Conservation (phyloP, 2,888 invertebrate species). For the Pediacus dermestoides region DNA sequence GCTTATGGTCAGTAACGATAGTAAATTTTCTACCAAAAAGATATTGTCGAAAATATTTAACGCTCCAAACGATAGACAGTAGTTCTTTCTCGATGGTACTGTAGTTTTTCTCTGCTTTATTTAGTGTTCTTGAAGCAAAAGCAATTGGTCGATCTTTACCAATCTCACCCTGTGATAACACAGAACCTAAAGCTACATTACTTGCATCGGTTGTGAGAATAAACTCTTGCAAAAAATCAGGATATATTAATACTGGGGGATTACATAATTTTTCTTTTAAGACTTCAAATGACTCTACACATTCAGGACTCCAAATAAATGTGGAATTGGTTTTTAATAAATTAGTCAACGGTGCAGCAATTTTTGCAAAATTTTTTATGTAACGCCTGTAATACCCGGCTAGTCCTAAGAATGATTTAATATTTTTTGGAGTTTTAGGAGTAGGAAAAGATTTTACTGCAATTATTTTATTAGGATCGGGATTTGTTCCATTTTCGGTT, state of each 20-base stretch:
- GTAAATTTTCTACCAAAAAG: too few species aligned
- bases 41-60: too few species aligned
- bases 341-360: conserved; percentile 13
- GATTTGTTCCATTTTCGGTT: conserved; percentile 16
- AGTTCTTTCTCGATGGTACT: conserved; percentile 37
- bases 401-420: conserved; percentile 30
- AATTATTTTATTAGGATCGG: conserved; percentile 18
- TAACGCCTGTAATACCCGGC: conserved; percentile 20
- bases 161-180: conserved; percentile 30
- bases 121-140: conserved; percentile 34
- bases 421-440: conserved; percentile 14
- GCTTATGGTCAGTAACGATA: conserved; percentile 38
- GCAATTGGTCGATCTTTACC: conserved; percentile 34
- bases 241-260: conserved; percentile 7
- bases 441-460: conserved; percentile 12
- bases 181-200: conserved; percentile 31
- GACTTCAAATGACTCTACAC: conserved; percentile 17
- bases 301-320: conserved; percentile 10
- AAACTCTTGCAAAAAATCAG: conserved; percentile 24
- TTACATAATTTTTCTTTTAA: background rate
- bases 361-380: conserved; percentile 15
- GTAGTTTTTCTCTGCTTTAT: conserved; percentile 35
- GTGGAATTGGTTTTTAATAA: conserved; percentile 28
- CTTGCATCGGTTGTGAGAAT: conserved; percentile 34
- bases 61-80: conserved; percentile 27